Conservation (phyloP, 2,888 invertebrate genomes). For the Salticus scenicus region DNA sequence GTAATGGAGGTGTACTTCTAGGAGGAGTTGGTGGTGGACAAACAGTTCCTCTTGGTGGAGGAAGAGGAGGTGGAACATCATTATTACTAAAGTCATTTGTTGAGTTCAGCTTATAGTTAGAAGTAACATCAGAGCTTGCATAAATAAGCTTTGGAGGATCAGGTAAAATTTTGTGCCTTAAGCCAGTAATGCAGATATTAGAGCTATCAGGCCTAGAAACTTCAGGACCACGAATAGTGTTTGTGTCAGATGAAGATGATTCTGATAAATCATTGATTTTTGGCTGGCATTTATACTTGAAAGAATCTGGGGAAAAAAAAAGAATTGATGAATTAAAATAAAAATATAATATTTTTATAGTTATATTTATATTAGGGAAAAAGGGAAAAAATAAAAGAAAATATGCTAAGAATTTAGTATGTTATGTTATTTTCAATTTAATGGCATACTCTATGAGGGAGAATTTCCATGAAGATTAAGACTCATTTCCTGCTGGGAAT, state of each 20-base stretch:
- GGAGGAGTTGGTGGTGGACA: conserved; percentile 81
- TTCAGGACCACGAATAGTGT: conserved; percentile 44
- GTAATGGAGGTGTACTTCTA: conserved; percentile 76
- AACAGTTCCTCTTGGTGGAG: conserved; percentile 72
- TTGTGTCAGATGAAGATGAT: conserved; percentile 36
- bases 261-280: conserved; percentile 50
- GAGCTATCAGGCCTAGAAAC: conserved; percentile 49
- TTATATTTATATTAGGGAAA: no score
- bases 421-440: no score
- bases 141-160: conserved; percentile 67
- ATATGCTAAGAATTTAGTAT: no score
- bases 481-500: no score
- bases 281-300: conserved; percentile 59
- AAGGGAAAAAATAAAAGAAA: no score
- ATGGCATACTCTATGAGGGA: no score
- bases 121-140: conserved; percentile 59
- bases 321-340: no score
- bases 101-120: conserved; percentile 56
- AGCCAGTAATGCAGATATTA: conserved; percentile 58
- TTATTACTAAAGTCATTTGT: conserved; percentile 64
- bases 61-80: conserved; percentile 73
- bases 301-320: conserved; percentile 41
- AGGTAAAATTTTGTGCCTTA: conserved; percentile 63
- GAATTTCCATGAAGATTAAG: no score
- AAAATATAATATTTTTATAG: no score